Conservation (phyloP, 2,113 vertebrate genomes). For the Paracanthobrama guichenoti region DNA sequence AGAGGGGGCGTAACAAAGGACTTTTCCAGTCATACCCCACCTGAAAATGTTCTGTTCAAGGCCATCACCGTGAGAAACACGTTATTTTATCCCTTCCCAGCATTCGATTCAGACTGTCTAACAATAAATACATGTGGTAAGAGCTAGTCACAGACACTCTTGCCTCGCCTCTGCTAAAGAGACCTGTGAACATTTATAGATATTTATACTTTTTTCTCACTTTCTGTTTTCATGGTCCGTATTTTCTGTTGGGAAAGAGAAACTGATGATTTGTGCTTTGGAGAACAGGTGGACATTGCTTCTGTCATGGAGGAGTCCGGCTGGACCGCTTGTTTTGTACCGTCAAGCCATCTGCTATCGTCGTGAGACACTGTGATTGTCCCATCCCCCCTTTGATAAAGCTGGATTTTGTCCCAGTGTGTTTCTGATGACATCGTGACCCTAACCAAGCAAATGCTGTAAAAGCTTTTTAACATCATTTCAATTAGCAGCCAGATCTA, state of each 20-base stretch:
- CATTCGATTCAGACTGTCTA: neutral
- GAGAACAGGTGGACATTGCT: constrained; percentile 26
- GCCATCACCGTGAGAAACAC: constrained; percentile 41
- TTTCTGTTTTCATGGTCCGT: neutral
- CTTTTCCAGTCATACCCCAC: constrained; percentile 1
- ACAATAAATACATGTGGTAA: constrained; percentile 5
- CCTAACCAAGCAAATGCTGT: constrained; percentile 26
- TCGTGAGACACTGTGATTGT: constrained; percentile 2
- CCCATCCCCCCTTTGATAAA: constrained; percentile 26
- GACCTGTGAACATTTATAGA: neutral
- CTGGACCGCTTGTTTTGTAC: constrained; percentile 30
- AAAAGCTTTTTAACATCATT: constrained; percentile 8
- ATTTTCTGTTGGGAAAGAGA: neutral
- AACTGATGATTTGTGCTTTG: constrained; percentile 1
- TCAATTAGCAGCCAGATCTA: constrained; percentile 13
- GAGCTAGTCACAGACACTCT: neutral
- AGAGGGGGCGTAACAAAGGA: neutral
- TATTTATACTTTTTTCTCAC: neutral
- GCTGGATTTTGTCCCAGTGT: constrained; percentile 11
- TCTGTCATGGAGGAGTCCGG: constrained; percentile 17
- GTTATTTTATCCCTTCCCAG: neutral
- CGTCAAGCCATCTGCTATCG: constrained; percentile 21
- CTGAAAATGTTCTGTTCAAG: constrained; percentile 18
- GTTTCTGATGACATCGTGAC: constrained; percentile 22
- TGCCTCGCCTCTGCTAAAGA: neutral